Evolutionary conservation across 2,797 vertebrate species (phyloP).

Genomic region (Balearica regulorum): DNA sequence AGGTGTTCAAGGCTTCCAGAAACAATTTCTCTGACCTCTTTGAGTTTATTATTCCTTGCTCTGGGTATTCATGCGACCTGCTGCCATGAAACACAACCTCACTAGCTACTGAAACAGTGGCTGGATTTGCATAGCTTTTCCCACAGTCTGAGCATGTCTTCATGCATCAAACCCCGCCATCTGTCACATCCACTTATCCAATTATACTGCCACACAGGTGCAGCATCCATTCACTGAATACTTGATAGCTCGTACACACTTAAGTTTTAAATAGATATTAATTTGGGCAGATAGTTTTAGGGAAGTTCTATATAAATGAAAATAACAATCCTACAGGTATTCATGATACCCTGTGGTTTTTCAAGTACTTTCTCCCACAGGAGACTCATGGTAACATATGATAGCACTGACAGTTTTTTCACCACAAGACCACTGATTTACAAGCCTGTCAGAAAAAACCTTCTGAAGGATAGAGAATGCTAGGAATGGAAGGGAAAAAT

Average conservation of each 20-base stretch:
- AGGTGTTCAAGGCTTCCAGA: not conserved
- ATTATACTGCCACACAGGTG: constrained; percentile 26
- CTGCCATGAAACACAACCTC: not conserved
- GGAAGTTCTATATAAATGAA: not conserved
- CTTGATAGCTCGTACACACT: not conserved
- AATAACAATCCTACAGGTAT: not conserved
- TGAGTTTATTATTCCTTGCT: not conserved
- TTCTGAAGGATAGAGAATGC: not conserved
- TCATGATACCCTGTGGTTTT: not conserved
- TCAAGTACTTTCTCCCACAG: not conserved
- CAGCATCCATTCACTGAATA: not conserved
- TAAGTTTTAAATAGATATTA: not conserved
- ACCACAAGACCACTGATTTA: not conserved
- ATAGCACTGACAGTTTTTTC: not conserved
- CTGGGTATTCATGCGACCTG: not conserved
- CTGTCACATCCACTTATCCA: constrained; percentile 36
- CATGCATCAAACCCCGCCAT: constrained; percentile 37
- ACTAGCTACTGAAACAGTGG: not conserved
- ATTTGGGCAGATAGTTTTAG: not conserved
- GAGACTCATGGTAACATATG: not conserved
- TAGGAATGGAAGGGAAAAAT: not conserved
- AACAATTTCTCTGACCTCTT: not conserved
- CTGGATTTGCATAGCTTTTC: not conserved
- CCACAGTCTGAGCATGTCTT: not conserved
- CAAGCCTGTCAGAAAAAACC: not conserved